A percentile compares a stretch with the other conserved stretches of the same genome.
Evolutionary conservation across 2,797 vertebrate genomes (phyloP).

Genomic region (Macropus fuliginosus): DNA sequence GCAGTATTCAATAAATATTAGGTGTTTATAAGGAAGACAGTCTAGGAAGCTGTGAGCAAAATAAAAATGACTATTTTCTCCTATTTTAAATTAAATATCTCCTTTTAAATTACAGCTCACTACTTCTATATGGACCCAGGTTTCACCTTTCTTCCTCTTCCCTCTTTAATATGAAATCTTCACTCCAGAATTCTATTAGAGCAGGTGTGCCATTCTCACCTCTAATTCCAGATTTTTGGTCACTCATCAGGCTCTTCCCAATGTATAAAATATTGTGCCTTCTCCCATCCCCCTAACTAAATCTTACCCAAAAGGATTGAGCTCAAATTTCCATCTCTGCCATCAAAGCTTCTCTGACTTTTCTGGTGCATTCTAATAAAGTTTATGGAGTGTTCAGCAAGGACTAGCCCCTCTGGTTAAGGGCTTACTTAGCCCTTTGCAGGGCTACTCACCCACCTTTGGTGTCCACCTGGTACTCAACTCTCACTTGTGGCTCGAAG

Average conservation of each 20-base stretch:
- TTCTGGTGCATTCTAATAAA: not conserved
- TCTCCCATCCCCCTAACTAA: not conserved
- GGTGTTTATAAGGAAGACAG: not conserved
- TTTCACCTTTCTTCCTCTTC: not conserved
- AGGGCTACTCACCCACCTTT: no score
- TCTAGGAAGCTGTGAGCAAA: not conserved
- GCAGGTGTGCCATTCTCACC: not conserved
- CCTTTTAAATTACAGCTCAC: conserved; percentile 3
- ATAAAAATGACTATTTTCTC: not conserved
- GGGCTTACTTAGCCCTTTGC: no score
- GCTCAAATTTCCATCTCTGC: not conserved
- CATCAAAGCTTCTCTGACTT: not conserved
- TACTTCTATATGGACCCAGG: not conserved
- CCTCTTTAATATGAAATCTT: not conserved
- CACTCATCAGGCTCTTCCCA: not conserved
- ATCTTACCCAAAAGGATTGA: not conserved
- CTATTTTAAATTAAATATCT: not conserved
- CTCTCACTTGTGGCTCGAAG: no score
- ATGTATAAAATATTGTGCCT: not conserved
- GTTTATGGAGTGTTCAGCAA: no score
- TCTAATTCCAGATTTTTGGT: not conserved
- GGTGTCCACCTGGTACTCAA: no score
- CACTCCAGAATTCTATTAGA: not conserved
- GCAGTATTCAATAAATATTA: no score
- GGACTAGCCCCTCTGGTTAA: no score